A percentile compares a stretch with the other conserved stretches of the same genome.
Evolutionary conservation across 2,888 invertebrate species (phyloP).

Genomic region (Coenonympha glycerion): DNA sequence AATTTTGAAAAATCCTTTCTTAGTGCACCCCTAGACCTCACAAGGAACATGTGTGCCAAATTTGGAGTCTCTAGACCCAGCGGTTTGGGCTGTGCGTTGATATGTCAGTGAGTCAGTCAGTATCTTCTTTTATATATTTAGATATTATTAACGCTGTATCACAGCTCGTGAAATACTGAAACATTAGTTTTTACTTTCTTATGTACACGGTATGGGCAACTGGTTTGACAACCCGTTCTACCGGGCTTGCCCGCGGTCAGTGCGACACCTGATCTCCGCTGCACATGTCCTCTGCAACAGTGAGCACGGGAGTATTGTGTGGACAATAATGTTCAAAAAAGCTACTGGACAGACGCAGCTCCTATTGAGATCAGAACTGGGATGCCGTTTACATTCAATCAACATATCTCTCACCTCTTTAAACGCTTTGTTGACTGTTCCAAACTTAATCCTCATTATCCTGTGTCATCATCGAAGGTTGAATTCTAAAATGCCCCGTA

Average conservation of each 20-base stretch:
- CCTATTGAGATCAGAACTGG: conserved; percentile 14
- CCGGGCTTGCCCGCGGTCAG: conserved; percentile 62
- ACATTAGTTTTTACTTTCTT: conserved; percentile 49
- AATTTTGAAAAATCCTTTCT: too few relatives aligned
- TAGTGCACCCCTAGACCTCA: too few relatives aligned
- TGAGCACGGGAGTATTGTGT: conserved; percentile 36
- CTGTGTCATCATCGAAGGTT: too few relatives aligned
- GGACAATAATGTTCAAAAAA: conserved; percentile 54
- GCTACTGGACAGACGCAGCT: conserved; percentile 31
- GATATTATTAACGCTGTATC: neutral
- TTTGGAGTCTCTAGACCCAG: too few relatives aligned
- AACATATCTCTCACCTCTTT: neutral
- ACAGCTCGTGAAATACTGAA: conserved; percentile 14
- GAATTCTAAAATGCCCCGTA: too few relatives aligned
- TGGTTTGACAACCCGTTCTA: conserved; percentile 56
- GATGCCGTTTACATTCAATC: conserved; percentile 1
- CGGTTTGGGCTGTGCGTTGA: too few relatives aligned
- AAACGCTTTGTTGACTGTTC: too few relatives aligned
- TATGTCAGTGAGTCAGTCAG: too few relatives aligned
- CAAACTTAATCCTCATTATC: too few relatives aligned
- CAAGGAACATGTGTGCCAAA: too few relatives aligned
- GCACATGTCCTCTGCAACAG: conserved; percentile 48
- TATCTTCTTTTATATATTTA: too few relatives aligned
- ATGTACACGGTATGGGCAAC: conserved; percentile 37
- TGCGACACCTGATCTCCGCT: conserved; percentile 68